Conservation (phyloP, 2,797 vertebrate genomes). For the Crocidura indochinensis region DNA sequence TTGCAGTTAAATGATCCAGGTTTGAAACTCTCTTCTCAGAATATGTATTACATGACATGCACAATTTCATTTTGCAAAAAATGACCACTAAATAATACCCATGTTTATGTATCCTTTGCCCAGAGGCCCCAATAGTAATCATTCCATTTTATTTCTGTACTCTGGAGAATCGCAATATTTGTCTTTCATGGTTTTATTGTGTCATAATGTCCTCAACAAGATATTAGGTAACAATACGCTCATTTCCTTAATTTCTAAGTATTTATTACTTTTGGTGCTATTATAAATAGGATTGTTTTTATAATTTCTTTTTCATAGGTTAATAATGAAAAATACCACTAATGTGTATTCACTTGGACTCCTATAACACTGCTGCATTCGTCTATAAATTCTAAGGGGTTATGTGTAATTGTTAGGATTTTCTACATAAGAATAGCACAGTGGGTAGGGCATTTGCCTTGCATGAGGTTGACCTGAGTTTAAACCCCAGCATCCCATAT, state of each 20-base stretch:
- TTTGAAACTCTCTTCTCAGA: neutral
- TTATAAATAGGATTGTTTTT: neutral
- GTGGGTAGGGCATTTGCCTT: too few species aligned
- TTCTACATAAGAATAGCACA: neutral
- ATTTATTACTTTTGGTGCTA: neutral
- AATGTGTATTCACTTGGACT: neutral
- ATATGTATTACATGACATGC: too few species aligned
- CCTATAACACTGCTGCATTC: neutral
- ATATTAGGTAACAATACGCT: neutral
- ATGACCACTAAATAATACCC: neutral
- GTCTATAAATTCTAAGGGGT: neutral
- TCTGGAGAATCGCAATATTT: neutral
- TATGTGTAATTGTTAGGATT: neutral
- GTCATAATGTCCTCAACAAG: neutral
- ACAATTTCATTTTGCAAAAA: neutral
- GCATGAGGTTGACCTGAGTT: too few species aligned
- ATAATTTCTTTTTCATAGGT: neutral
- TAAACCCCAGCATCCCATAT: too few species aligned
- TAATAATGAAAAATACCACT: neutral
- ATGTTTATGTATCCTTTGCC: neutral
- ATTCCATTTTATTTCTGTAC: neutral
- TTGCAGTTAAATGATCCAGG: neutral
- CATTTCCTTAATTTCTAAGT: neutral
- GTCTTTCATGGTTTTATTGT: neutral
- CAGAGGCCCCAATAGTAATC: neutral